phyloP scores from a whole-genome alignment of 2,888 invertebrate genomes.

The Pecten maximus region DNA sequence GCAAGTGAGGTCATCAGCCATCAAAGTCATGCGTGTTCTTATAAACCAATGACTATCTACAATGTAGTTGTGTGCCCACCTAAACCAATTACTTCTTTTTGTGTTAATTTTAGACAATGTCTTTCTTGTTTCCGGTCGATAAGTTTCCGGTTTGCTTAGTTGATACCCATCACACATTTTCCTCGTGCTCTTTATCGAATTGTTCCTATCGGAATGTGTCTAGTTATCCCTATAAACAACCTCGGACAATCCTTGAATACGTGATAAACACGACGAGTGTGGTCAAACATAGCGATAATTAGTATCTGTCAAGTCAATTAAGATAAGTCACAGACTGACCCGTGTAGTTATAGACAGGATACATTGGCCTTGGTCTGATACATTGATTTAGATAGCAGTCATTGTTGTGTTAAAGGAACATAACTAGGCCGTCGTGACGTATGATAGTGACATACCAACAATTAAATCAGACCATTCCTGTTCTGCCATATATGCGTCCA shows the following conservation, averaged over 20 bases:
- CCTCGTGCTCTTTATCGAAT: background rate
- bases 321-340: background rate
- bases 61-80: too few species aligned
- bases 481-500: too few species aligned
- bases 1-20: background rate
- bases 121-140: background rate
- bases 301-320: background rate
- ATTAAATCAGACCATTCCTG: too few species aligned
- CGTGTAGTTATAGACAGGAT: background rate
- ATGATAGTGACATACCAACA: too few species aligned
- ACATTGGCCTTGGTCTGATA: background rate
- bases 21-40: too few species aligned
- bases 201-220: background rate
- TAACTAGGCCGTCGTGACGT: background rate
- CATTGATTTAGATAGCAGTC: background rate
- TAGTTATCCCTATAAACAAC: background rate
- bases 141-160: background rate
- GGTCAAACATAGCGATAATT: background rate
- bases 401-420: background rate
- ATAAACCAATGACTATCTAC: too few species aligned
- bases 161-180: background rate
- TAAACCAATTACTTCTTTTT: too few species aligned
- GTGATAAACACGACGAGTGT: background rate
- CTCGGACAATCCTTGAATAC: background rate
- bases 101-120: background rate